Evolutionary conservation across 1,140 invertebrate genomes (phyloP).

Genomic region (Melanaphis sacchari): DNA sequence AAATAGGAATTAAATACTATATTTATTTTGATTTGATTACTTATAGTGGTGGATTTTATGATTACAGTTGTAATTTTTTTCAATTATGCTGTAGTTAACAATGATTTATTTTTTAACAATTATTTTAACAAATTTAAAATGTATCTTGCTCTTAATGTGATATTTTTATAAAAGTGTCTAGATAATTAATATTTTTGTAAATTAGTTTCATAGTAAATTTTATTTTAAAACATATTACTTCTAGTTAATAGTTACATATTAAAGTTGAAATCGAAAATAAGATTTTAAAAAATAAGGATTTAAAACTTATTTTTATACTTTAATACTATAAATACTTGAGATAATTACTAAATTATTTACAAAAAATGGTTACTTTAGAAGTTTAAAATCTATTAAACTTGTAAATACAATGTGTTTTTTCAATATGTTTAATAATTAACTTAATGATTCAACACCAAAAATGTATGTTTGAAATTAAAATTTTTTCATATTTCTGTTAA

Average conservation of each 20-base stretch:
- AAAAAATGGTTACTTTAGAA: neutral
- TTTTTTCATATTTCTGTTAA: neutral
- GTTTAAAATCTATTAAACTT: neutral
- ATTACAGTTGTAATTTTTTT: neutral
- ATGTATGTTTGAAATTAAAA: neutral
- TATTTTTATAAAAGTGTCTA: neutral
- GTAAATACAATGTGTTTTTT: neutral
- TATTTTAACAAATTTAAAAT: neutral
- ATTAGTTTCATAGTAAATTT: neutral
- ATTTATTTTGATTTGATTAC: neutral
- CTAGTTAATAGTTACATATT: neutral
- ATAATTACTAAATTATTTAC: neutral
- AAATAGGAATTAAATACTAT: neutral
- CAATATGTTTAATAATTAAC: neutral
- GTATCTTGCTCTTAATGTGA: neutral
- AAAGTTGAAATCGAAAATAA: neutral
- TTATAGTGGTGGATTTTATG: neutral
- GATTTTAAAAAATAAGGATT: neutral
- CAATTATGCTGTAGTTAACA: neutral
- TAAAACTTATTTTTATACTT: neutral
- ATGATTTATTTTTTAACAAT: neutral
- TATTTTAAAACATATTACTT: neutral
- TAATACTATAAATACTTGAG: neutral
- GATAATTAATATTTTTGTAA: neutral
- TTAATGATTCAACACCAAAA: neutral